Base-by-base conservation (phyloP, 2,888 invertebrate genomes). In the Drosophila mulleri region DNA sequence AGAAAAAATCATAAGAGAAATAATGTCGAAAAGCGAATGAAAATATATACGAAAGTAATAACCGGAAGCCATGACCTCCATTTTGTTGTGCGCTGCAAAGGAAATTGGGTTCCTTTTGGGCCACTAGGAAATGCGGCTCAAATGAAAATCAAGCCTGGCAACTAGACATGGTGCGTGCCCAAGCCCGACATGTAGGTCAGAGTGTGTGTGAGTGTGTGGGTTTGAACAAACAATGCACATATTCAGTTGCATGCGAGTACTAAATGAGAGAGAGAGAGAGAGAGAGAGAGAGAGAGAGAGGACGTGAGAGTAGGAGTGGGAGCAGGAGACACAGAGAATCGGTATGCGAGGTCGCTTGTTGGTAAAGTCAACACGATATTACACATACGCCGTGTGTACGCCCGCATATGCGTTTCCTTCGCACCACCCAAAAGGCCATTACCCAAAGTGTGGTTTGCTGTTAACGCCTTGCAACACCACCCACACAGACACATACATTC, bases 391-490 rank as follows among this genome's bases (percentile, higher is more conserved):
- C 52, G 54, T 62, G 42, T 77, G 37, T 59, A 29, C 42, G 44
- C 47, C 47, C 71, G 37, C 47, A 67, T 54, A 54, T 69, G 54
- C 48, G 60, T 57, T 71, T 66, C 80, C 67, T 76, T 63, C 45
- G 64, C 41, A 48, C 47, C 57, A 59, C 37, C 80, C 50, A 74
- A 68, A 72, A 73, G 83, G 52, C 80, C 89, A 86, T 88, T 83
- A 85, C 83, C 71, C 64, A 73, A 88, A 83, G 88, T 88, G 80
- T 83, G 77, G 89, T 80, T 70, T 73, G 80, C 78, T 87, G 82
- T 82, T 85, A 83, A 73, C 88, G 80, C 83, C 89, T 86, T 74
- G 61, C 71, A 29, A 29, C 9, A 52, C 62, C 20, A 42, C 32
- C 45, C 59, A 47, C 32, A 52, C 44, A 44, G 23, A 50, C 57